Base-by-base conservation (phyloP, 1,140 invertebrate species). In the Scaptomyza hsui region DNA sequence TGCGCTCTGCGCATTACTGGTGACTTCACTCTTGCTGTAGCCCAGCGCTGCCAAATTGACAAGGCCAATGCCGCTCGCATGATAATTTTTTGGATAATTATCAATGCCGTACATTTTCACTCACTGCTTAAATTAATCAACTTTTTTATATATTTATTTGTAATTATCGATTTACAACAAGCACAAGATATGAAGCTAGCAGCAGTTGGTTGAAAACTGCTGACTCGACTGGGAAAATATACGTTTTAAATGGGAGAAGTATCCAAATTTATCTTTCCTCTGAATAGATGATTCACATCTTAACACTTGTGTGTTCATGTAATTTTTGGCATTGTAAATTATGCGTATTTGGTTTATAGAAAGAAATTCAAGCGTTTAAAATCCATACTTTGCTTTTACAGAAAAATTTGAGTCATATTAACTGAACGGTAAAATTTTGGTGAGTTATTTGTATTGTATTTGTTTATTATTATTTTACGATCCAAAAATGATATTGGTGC, bases 81-180 rank as follows among this genome's bases (percentile, higher is more conserved):
- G 88, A 90, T 90, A 90, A 81, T 90, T 90, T 56, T 90, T 90
- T 32, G 88, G 88, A 68, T 88, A 90, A 88, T 90, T 88, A 75
- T 90, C 82, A 57, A 88, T 83, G 60, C 72, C 72, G 70, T 83
- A 89, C 85, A 83, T 47, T 19, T n/a, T 45, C 6, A 19, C 24
- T 18, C 18, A 24, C 16, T 72, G 49, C 44, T 60, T 19, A 42
- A 52, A 51, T n/a, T 18, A 32, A 51, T 12, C 16, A 35, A 19
- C 35, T 12, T 61, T 26, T 15, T 24, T 4, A 49, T 24, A 19
- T 24, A 10, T 29, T 37, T n/a, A 39, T 16, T 47, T 24, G 0
- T 29, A 57, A 6, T 56, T 57, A 70, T 47, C 35, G 48, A 42
- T 70, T 57, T 56, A 56, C 56, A 65, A 52, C 9, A 52, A 32